Percentiles rank a stretch among this genome's conserved stretches.
Conservation (phyloP, 2,113 vertebrate genomes). For the Thomomys bottae region DNA sequence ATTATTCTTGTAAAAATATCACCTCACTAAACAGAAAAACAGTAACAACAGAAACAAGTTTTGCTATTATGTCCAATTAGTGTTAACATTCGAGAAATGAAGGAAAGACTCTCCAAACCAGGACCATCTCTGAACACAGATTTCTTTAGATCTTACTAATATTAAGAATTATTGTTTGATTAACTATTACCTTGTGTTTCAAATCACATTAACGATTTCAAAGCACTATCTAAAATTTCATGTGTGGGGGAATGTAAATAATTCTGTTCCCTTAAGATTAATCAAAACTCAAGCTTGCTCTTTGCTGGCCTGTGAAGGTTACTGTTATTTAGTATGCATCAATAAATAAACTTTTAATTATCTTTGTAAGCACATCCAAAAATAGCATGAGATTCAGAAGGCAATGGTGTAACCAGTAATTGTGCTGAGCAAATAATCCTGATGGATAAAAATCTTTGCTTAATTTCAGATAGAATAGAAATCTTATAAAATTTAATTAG, state of each 20-base stretch:
- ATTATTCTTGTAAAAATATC: constrained; percentile 52
- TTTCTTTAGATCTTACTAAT: constrained; percentile 75
- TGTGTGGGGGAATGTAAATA: constrained; percentile 75
- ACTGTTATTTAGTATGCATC: constrained; percentile 84
- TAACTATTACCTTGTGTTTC: constrained; percentile 80
- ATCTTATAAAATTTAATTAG: constrained; percentile 72
- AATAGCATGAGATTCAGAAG: constrained; percentile 81
- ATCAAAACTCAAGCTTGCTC: constrained; percentile 80
- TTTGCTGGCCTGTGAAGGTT: constrained; percentile 79
- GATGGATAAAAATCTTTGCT: constrained; percentile 68
- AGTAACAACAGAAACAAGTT: constrained; percentile 61
- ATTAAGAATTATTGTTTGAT: constrained; percentile 74
- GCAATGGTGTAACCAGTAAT: constrained; percentile 79
- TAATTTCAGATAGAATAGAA: constrained; percentile 76
- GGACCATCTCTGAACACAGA: constrained; percentile 44
- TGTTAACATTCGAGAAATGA: constrained; percentile 37
- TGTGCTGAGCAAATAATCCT: constrained; percentile 82
- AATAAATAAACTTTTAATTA: constrained; percentile 86
- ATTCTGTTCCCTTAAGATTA: constrained; percentile 78
- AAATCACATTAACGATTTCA: constrained; percentile 80
- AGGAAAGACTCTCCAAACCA: constrained; percentile 51
- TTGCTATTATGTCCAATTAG: constrained; percentile 59
- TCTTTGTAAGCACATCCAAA: constrained; percentile 81
- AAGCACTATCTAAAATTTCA: constrained; percentile 76
- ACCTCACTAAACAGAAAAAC: constrained; percentile 35